Percentiles rank a stretch among this genome's conserved stretches.
These are phyloP conservation scores for Microplitis mediator DNA, from an alignment of 1,140 invertebrate species.

Conservation along the genomic window DNA sequence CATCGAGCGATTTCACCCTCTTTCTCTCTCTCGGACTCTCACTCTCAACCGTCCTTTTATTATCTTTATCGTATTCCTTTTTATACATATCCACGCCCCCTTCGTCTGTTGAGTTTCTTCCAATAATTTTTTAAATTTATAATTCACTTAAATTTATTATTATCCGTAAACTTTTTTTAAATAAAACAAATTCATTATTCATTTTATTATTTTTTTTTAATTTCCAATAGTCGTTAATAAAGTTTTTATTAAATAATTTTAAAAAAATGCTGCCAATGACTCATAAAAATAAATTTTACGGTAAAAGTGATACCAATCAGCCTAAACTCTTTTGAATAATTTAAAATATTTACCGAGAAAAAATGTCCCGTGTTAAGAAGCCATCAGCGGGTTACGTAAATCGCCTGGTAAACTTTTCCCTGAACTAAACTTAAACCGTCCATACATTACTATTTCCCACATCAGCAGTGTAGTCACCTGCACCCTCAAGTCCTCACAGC, in stretches of 20 bases:
- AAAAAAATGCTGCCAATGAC: too few species aligned
- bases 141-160: not conserved
- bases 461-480: constrained; percentile 8
- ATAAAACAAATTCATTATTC: too few species aligned
- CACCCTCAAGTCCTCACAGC: constrained; percentile 4
- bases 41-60: constrained; percentile 14
- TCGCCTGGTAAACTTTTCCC: constrained; percentile 12
- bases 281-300: too few species aligned
- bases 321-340: constrained; percentile 7
- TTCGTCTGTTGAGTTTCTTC: constrained; percentile 6
- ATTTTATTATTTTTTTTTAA: too few species aligned
- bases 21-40: constrained; percentile 31
- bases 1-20: constrained; percentile 46
- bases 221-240: too few species aligned
- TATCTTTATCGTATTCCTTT: constrained; percentile 18
- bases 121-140: not conserved
- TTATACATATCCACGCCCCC: constrained; percentile 17
- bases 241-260: too few species aligned
- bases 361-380: constrained; percentile 54
- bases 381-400: constrained; percentile 41
- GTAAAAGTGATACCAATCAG: constrained; percentile 26
- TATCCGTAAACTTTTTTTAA: not conserved
- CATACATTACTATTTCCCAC: constrained; percentile 34
- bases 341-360: constrained; percentile 44
- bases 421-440: constrained; percentile 30